A percentile compares a stretch with the other conserved stretches of the same genome.
Evolutionary conservation across 2,797 vertebrate genomes (phyloP).

Genomic region (Bryconaethiops microstoma): DNA sequence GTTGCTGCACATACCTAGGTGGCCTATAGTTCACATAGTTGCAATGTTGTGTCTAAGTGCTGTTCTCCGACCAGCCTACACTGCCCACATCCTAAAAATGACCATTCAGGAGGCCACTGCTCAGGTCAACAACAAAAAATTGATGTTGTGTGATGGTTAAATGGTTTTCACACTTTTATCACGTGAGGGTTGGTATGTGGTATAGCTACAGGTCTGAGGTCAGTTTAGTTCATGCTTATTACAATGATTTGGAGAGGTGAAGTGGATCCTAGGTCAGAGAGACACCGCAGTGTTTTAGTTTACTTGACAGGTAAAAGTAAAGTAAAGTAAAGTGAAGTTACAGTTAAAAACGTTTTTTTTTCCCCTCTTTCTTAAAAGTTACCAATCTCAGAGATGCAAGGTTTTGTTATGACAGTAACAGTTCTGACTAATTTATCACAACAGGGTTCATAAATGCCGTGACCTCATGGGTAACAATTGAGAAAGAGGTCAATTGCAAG

Average conservation of each 20-base stretch:
- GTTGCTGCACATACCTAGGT: conserved; percentile 15
- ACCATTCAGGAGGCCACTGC: background rate
- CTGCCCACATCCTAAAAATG: conserved; percentile 14
- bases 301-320: background rate
- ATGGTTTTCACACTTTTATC: background rate
- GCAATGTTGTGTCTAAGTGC: conserved; percentile 14
- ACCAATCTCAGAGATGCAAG: no score
- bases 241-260: background rate
- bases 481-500: conserved; percentile 45
- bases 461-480: background rate
- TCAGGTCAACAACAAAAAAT: background rate
- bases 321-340: conserved; percentile 8
- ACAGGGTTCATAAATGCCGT: background rate
- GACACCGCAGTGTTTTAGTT: background rate
- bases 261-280: conserved; percentile 7
- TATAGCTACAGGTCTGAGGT: background rate
- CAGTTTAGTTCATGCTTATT: background rate
- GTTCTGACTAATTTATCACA: background rate
- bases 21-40: background rate
- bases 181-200: background rate
- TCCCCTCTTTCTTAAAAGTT: background rate
- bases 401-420: background rate
- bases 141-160: background rate
- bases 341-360: background rate
- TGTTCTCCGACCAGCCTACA: background rate